Evolutionary conservation across 1,140 invertebrate genomes (phyloP), one percentile per base, ranked within the genome.

Genomic region (Cydia splendana): DNA sequence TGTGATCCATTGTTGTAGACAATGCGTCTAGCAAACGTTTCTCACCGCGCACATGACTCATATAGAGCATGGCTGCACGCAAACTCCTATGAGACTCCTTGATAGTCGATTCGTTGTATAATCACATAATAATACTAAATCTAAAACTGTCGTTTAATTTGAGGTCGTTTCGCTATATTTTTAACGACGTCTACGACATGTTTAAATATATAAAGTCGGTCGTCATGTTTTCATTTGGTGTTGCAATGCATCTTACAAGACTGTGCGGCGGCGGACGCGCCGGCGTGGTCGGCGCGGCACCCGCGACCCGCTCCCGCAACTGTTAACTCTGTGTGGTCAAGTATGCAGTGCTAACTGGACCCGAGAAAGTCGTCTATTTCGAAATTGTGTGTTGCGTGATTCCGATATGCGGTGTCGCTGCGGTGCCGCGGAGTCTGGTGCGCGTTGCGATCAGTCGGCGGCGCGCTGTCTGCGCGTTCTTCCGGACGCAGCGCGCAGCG

Each of bases 381-480:
- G 87, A 90, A 88, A 90, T 91, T 87, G 85, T 84, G 85, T 82
- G 87, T 89, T 90, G 89, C 90, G 88, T 89, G 87, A 82, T 84
- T 79, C 83, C 82, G 81, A 82, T 83, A 82, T 90, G 87, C 86
- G 85, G 90, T 91, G 88, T 89, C 88, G 88, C 82, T 88, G 82
- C 83, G 91, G 90, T 91, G 91, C 89, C 91, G 84, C 76, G 80
- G 86, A 87, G 90, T 91, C 89, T 93, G 90, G 89, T 83, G 79
- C 81, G 82, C 79, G 83, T 77, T 79, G 83, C 86, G 84, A 81
- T 84, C 85, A 81, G 79, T 76, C 85, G 91, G 89, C 91, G 90
- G 88, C 91, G 88, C 89, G 90, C 91, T 90, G 91, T 93, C 91
- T 93, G 87, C 85, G 79, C 84, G 84, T 82, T 89, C 89, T 87